Conservation (phyloP, 2,113 vertebrate species). For the Pithys albifrons region DNA sequence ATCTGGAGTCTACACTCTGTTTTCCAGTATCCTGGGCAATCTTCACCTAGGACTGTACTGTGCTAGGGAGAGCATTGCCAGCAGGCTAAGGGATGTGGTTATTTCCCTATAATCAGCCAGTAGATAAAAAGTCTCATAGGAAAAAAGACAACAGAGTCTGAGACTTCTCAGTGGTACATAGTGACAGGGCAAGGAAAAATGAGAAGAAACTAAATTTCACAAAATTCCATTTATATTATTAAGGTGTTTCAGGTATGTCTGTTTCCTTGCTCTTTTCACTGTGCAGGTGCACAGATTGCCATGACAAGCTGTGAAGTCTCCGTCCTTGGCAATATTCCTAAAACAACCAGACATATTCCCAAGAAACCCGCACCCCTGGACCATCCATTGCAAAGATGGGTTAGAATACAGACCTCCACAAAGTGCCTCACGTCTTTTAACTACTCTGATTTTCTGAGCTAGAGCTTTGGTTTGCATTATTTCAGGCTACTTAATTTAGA, state of each 20-base stretch:
- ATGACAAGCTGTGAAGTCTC: neutral
- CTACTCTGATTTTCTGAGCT: neutral
- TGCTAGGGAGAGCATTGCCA: neutral
- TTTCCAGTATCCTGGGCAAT: neutral
- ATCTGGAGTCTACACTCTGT: neutral
- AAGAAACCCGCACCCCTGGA: neutral
- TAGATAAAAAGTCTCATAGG: neutral
- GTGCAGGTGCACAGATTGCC: neutral
- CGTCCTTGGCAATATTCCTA: neutral
- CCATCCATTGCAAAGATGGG: fast-evolving
- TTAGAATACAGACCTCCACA: neutral
- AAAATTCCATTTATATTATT: neutral
- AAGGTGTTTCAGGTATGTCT: fast-evolving
- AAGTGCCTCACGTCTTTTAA: neutral
- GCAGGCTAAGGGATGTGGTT: neutral
- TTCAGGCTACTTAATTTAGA: neutral
- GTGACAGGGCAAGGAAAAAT: neutral
- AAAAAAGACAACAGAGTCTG: neutral
- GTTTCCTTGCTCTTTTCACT: neutral
- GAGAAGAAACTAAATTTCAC: neutral
- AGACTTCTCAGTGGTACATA: neutral
- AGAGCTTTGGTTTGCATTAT: neutral
- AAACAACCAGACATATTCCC: neutral
- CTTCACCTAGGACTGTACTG: neutral
- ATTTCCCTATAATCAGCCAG: neutral